phyloP scores from a whole-genome alignment of 2,797 vertebrate genomes.

The Pampus argenteus region DNA sequence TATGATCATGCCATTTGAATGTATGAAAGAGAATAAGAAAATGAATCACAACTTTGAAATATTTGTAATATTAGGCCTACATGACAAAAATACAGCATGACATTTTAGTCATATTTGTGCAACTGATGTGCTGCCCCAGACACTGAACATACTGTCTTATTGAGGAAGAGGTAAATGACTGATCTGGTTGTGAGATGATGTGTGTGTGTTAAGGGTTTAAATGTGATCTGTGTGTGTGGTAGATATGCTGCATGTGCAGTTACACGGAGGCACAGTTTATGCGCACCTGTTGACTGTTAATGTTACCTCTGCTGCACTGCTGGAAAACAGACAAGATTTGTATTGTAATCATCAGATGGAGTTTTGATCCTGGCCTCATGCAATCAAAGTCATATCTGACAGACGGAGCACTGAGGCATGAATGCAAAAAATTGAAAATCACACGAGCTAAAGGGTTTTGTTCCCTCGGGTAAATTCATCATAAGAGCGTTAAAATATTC shows the following conservation, averaged over 20 bases:
- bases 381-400: constrained; percentile 5
- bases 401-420: constrained; percentile 17
- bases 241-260: not conserved
- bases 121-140: constrained; percentile 10
- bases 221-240: constrained; percentile 8
- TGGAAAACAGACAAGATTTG: constrained; percentile 20
- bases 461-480: constrained; percentile 20
- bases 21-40: not conserved
- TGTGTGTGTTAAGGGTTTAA: not conserved
- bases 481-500: constrained; percentile 32
- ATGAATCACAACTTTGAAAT: not conserved
- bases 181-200: constrained; percentile 1
- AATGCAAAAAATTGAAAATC: constrained; percentile 14
- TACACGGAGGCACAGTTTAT: not conserved
- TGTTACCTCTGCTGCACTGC: constrained; percentile 25
- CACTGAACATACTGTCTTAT: constrained; percentile 47
- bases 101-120: not conserved
- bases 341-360: constrained; percentile 28
- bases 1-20: not conserved
- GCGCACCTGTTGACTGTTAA: constrained; percentile 14
- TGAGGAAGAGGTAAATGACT: constrained; percentile 25
- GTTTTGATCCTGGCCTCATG: constrained; percentile 21
- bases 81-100: constrained; percentile 21
- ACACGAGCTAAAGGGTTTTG: constrained; percentile 1
- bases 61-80: not conserved